Percentiles rank a stretch among this genome's conserved stretches.
These are phyloP conservation scores for Limnothrissa miodon DNA, from an alignment of 2,113 vertebrate genomes.

Conservation along the genomic window DNA sequence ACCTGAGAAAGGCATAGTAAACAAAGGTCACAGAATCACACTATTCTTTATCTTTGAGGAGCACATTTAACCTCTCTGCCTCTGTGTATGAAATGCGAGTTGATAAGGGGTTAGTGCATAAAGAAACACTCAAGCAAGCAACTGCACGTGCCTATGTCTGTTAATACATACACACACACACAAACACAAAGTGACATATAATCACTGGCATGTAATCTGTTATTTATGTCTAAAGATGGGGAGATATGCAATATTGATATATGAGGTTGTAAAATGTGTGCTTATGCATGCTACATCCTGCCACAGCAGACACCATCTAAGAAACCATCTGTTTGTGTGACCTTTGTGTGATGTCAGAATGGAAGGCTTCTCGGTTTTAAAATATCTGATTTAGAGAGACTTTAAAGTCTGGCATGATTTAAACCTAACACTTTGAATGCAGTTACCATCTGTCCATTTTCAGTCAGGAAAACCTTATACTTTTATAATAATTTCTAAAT, in stretches of 20 bases:
- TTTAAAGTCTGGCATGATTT: neutral
- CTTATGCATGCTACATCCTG: neutral
- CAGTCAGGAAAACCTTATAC: too few relatives aligned
- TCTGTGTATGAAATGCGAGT: neutral
- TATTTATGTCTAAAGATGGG: slow-evolving; percentile 7
- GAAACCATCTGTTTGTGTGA: neutral
- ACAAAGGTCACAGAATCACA: neutral
- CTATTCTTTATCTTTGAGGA: too few relatives aligned
- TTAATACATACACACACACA: neutral
- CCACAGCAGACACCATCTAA: neutral
- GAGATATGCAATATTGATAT: neutral
- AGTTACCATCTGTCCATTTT: neutral
- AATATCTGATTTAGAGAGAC: neutral
- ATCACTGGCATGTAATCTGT: neutral
- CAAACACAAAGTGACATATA: neutral
- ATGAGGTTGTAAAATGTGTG: slow-evolving; percentile 1
- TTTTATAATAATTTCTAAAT: too few relatives aligned
- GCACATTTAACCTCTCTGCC: too few relatives aligned
- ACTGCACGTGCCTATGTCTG: too few relatives aligned
- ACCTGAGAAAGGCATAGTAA: neutral
- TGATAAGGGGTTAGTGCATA: neutral
- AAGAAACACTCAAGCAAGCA: neutral
- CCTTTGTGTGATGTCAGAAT: neutral
- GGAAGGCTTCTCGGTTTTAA: neutral
- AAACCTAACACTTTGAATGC: neutral